phyloP scores from a whole-genome alignment of 2,888 invertebrate genomes.

The Drosophila emarginata region DNA sequence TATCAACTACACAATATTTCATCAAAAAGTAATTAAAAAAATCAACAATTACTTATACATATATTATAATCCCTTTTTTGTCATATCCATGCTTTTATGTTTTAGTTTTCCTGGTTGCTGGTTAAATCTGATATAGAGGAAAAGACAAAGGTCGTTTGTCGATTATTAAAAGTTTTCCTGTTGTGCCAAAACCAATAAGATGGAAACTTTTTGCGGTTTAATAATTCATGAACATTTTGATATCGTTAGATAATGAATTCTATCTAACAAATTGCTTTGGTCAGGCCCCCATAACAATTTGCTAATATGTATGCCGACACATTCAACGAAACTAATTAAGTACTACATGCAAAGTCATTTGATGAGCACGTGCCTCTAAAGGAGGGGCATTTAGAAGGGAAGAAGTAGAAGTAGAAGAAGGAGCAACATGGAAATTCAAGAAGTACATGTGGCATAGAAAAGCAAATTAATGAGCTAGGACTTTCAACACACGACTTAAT shows the following conservation, averaged over 20 bases:
- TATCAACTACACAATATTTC: no score
- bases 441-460: constrained; percentile 22
- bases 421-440: not conserved
- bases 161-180: constrained; percentile 33
- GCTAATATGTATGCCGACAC: not conserved
- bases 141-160: constrained; percentile 22
- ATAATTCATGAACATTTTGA: constrained; percentile 27
- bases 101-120: constrained; percentile 19
- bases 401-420: no score
- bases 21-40: no score
- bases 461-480: constrained; percentile 64
- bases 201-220: constrained; percentile 18
- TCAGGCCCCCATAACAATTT: constrained; percentile 4
- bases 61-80: not conserved
- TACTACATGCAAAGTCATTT: not conserved
- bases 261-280: not conserved
- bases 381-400: not conserved
- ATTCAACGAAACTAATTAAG: constrained; percentile 2
- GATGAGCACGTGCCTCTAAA: not conserved
- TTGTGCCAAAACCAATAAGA: constrained; percentile 24
- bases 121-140: constrained; percentile 27
- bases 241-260: not conserved
- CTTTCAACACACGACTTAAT: constrained; percentile 44
- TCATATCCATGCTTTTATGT: not conserved
- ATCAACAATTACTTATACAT: no score